Conservation (phyloP, 2,888 invertebrate genomes). For the Mongoloraphidia duomilia region DNA sequence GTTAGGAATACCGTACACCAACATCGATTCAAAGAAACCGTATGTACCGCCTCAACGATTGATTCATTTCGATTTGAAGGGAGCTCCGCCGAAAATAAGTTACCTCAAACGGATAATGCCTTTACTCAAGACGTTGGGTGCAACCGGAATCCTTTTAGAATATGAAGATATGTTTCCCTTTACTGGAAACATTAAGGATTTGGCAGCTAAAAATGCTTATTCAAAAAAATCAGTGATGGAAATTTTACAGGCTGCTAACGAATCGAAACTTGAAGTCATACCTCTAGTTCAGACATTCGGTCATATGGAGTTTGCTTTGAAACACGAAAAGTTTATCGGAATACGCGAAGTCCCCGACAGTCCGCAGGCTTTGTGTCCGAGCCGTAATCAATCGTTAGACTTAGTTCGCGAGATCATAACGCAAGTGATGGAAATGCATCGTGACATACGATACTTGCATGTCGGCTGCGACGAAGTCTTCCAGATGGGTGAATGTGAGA, state of each 20-base stretch:
- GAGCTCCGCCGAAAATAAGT: conserved; percentile 52
- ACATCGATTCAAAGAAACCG: conserved; percentile 27
- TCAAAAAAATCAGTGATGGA: conserved; percentile 34
- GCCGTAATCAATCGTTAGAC: conserved; percentile 42
- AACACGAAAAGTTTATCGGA: conserved; percentile 43
- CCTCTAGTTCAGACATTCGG: conserved; percentile 67
- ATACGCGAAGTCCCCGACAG: conserved; percentile 50
- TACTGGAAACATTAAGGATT: conserved; percentile 37
- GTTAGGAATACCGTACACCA: conserved; percentile 30
- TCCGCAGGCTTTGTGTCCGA: conserved; percentile 60
- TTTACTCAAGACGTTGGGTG: conserved; percentile 44
- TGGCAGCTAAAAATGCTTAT: conserved; percentile 45
- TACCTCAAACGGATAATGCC: conserved; percentile 44
- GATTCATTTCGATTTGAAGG: conserved; percentile 65
- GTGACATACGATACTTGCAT: conserved; percentile 36
- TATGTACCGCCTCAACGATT: conserved; percentile 39
- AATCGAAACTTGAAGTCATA: conserved; percentile 48
- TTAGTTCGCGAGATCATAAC: conserved; percentile 52
- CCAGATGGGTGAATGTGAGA: conserved; percentile 51
- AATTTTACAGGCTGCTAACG: conserved; percentile 41
- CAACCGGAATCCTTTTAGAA: conserved; percentile 58
- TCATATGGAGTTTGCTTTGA: conserved; percentile 58
- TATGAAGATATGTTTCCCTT: conserved; percentile 78
- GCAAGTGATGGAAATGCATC: conserved; percentile 35
- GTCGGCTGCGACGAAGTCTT: conserved; percentile 64